phyloP scores from a whole-genome alignment of 2,797 vertebrate species.

The Xenops minutus region DNA sequence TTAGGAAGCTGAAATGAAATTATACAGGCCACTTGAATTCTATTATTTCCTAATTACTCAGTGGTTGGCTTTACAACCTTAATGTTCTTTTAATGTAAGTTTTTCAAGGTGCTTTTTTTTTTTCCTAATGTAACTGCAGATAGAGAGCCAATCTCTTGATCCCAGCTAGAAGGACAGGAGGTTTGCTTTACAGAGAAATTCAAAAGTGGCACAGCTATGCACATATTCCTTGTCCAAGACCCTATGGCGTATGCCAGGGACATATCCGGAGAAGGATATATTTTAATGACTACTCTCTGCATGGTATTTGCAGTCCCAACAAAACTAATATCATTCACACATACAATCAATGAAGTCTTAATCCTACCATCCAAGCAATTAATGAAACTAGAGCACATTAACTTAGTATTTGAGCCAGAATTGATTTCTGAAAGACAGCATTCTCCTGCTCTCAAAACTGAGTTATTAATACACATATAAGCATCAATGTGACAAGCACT shows the following conservation, averaged over 20 bases:
- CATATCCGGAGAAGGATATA: not conserved
- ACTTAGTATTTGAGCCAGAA: not conserved
- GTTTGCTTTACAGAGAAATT: not conserved
- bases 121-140: not conserved
- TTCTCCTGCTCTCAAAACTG: slow-evolving; percentile 1
- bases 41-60: slow-evolving; percentile 49
- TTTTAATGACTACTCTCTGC: not conserved
- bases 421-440: not conserved
- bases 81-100: slow-evolving; percentile 23
- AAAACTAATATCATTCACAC: slow-evolving; percentile 1
- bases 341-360: slow-evolving; percentile 37
- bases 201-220: not conserved
- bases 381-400: slow-evolving; percentile 38
- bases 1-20: slow-evolving; percentile 46
- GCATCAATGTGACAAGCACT: not conserved
- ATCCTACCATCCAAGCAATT: slow-evolving; percentile 27
- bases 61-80: slow-evolving; percentile 34
- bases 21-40: slow-evolving; percentile 43
- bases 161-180: not conserved
- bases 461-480: not conserved
- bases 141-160: not conserved
- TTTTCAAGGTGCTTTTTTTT: not conserved
- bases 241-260: not conserved
- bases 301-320: slow-evolving; percentile 3
- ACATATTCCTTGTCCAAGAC: not conserved